phyloP scores from a whole-genome alignment of 2,888 invertebrate species.

The Nomada fucata region DNA sequence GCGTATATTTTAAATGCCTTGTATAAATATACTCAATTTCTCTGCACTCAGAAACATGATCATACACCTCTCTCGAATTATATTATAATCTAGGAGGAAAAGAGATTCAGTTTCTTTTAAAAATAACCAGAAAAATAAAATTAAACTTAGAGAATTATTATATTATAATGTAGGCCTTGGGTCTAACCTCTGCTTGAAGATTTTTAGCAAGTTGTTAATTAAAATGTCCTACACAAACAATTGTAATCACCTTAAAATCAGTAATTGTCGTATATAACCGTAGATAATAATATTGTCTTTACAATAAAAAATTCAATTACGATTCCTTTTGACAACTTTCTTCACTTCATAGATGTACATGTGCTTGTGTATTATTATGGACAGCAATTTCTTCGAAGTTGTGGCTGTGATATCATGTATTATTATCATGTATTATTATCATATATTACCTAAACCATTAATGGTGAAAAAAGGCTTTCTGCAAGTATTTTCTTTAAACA shows the following conservation, averaged over 20 bases:
- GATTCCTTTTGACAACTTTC: neutral
- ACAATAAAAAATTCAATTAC: neutral
- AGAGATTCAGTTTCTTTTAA: neutral
- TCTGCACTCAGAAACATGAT: neutral
- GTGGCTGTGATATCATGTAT: too few relatives aligned
- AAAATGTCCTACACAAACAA: neutral
- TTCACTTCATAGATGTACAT: neutral
- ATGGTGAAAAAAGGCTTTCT: neutral
- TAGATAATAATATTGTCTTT: conserved; percentile 5
- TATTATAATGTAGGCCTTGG: neutral
- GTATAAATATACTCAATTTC: neutral
- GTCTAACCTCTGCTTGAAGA: conserved; percentile 21
- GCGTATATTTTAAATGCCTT: neutral
- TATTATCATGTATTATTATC: too few relatives aligned
- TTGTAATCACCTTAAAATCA: neutral
- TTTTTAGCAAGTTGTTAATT: conserved; percentile 2
- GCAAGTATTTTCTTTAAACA: neutral
- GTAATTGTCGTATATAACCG: neutral
- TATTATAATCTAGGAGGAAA: neutral
- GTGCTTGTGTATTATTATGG: neutral
- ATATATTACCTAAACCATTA: neutral
- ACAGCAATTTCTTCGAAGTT: too few relatives aligned
- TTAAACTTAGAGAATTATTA: neutral
- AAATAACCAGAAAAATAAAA: neutral
- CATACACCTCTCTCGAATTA: neutral